Base-by-base conservation (phyloP, 2,888 invertebrate genomes). In the Pimpla rufipes region DNA sequence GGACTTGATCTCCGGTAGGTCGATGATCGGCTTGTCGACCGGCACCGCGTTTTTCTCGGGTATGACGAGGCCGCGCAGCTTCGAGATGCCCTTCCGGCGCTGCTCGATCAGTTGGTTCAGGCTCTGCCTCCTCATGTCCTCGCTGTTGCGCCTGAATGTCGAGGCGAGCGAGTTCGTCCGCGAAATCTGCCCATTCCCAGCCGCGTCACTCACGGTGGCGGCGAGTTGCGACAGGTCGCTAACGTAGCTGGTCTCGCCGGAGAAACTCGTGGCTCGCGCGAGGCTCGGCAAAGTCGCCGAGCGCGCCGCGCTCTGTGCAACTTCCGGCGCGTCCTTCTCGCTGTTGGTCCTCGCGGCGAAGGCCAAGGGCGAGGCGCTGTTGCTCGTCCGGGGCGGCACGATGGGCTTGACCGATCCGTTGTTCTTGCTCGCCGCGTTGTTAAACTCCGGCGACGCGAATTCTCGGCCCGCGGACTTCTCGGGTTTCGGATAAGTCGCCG, bases 61-160 rank as follows among this genome's bases (percentile, higher is more conserved):
- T 91, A 98, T 98, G 42, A 97, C 97, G 88, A 98, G 94, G n/a
- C 98, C 98, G 90, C 97, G 95, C 81, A 98, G 93, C 93, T 98
- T 98, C 2, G 97, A 97, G 93, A 97, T 95, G 21, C 97, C 96
- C 90, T 96, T 96, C 86, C 96, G 96, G 77, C 98, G 95, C 91
- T 97, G 97, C 93, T 98, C 98, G 88, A 97, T 95, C 87, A 98
- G 93, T 87, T 96, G 96, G 88, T 96, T 96, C 89, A 97, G 94
- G 83, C 96, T 96, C 0, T 95, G 95, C 91, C 95, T 95, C 85
- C 96, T 95, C 87, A 94, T 93, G 85, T 93, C 94, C 87, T 93
- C 94, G 79, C 73, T 87, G 47, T 88, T 89, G 57, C 88, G 86
- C 42, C 88, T 88, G 40, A 92, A 90, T 2, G 90, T 91, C 13